Evolutionary conservation across 1,140 invertebrate species (phyloP).

Genomic region (Eufriesea mexicana): DNA sequence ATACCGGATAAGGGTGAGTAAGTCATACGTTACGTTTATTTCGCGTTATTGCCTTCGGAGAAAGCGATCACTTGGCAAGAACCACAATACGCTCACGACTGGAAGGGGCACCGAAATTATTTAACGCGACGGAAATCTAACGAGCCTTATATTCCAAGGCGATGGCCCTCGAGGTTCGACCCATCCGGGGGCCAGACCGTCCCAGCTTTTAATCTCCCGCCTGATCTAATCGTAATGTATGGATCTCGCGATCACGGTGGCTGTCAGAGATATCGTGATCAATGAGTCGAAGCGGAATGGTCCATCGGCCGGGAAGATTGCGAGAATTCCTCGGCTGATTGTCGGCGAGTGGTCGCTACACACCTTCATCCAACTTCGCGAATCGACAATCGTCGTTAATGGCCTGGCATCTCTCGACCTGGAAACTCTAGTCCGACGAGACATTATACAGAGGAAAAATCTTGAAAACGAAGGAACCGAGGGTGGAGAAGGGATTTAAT

Average conservation of each 20-base stretch:
- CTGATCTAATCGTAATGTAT: conserved; percentile 2
- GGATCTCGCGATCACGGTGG: neutral
- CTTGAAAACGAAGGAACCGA: neutral
- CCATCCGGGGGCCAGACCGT: neutral
- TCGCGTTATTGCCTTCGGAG: neutral
- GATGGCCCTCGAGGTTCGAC: neutral
- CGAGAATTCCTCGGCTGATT: conserved; percentile 40
- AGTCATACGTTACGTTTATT: neutral
- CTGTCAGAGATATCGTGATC: conserved; percentile 20
- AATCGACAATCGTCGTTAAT: conserved; percentile 58
- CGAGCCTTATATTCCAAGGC: neutral
- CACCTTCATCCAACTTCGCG: conserved; percentile 15
- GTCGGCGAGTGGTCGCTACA: conserved; percentile 26
- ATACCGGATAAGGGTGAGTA: too few species aligned
- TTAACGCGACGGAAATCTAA: conserved; percentile 12
- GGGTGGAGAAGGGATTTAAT: conserved; percentile 19
- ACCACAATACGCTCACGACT: neutral
- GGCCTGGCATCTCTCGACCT: conserved; percentile 57
- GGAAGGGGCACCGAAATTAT: neutral
- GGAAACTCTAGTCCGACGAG: conserved; percentile 28
- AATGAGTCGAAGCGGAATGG: conserved; percentile 21
- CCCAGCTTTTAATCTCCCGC: neutral
- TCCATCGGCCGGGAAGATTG: conserved; percentile 40
- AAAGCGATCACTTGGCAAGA: too few species aligned
- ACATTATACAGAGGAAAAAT: conserved; percentile 39